These are phyloP conservation scores for Venturia canescens DNA, from an alignment of 1,140 invertebrate species.

Conservation along the genomic window DNA sequence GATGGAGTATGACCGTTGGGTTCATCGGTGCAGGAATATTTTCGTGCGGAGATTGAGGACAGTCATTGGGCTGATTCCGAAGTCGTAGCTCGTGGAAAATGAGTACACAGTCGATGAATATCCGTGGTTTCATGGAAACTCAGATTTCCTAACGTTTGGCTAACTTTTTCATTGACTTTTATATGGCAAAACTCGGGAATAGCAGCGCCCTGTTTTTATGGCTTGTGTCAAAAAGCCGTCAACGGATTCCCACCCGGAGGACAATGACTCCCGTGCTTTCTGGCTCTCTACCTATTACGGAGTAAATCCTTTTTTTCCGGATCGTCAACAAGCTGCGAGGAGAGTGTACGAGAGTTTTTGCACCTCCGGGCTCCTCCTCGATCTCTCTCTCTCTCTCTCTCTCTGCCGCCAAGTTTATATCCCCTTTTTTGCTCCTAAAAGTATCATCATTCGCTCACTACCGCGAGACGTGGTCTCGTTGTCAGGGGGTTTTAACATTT, in stretches of 20 bases:
- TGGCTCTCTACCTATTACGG: not conserved
- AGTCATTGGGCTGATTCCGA: no score
- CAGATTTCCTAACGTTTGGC: no score
- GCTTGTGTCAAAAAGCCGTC: not conserved
- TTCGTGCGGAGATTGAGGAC: no score
- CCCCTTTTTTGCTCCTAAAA: not conserved
- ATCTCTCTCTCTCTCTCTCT: no score
- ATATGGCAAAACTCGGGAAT: not conserved
- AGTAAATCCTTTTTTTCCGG: not conserved
- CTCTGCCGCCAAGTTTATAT: constrained; percentile 22
- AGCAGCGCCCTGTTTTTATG: not conserved
- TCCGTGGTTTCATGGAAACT: no score
- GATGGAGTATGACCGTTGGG: not conserved
- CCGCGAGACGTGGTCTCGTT: not conserved
- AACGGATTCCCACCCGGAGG: not conserved
- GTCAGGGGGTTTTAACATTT: constrained; percentile 24
- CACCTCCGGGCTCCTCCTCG: not conserved
- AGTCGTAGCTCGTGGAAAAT: no score
- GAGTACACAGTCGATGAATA: no score
- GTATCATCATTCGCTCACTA: constrained; percentile 34
- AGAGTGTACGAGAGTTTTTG: not conserved
- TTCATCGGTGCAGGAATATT: not conserved
- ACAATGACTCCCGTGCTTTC: not conserved
- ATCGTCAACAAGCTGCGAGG: not conserved
- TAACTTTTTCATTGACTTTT: no score